Evolutionary conservation across 2,888 invertebrate genomes (phyloP).

Genomic region (Lithophane ornitopus): DNA sequence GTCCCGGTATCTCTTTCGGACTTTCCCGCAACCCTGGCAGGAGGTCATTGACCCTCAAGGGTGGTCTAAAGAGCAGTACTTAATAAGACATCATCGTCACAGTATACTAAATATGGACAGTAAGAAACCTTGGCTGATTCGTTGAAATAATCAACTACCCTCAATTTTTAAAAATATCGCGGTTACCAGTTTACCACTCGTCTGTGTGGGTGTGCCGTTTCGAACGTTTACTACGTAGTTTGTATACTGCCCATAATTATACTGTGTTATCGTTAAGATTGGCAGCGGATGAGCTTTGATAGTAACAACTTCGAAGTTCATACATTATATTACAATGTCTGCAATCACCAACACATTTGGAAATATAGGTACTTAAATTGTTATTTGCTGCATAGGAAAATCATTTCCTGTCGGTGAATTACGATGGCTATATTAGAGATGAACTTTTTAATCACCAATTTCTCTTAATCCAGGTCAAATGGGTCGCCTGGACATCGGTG

Average conservation of each 20-base stretch:
- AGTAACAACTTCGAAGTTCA: neutral
- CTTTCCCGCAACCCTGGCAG: too few relatives aligned
- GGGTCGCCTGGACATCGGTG: slow-evolving; percentile 94
- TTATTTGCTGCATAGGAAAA: too few relatives aligned
- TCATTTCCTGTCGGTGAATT: neutral
- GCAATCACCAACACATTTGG: neutral
- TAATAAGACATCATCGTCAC: neutral
- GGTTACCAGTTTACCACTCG: too few relatives aligned
- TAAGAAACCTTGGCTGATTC: too few relatives aligned
- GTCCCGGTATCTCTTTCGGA: too few relatives aligned
- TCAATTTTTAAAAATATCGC: too few relatives aligned
- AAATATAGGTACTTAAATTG: neutral
- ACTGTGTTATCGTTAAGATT: neutral
- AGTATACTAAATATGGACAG: too few relatives aligned
- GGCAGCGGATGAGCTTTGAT: neutral
- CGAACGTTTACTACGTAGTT: too few relatives aligned
- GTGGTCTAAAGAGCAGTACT: neutral
- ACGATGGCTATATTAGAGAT: neutral
- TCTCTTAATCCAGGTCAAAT: slow-evolving; percentile 89
- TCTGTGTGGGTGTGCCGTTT: too few relatives aligned
- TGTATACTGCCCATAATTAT: too few relatives aligned
- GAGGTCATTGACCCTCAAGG: neutral
- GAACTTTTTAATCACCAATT: neutral
- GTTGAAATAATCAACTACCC: too few relatives aligned
- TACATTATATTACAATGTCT: neutral